phyloP scores from a whole-genome alignment of 2,888 invertebrate genomes.

The Germaria angustata region DNA sequence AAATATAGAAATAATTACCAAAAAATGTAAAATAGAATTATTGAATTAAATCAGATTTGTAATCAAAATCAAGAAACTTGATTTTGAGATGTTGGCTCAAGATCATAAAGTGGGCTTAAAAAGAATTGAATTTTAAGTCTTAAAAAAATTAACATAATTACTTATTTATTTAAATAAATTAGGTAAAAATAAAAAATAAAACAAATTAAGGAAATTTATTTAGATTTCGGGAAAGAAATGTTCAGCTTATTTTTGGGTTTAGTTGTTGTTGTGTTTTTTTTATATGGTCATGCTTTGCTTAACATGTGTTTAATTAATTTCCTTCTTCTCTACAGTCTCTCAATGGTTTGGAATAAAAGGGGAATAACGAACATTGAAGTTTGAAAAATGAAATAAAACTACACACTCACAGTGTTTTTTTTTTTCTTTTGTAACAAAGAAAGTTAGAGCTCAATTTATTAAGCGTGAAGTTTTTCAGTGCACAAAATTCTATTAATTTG shows the following conservation, averaged over 20 bases:
- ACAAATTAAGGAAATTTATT: conserved; percentile 56
- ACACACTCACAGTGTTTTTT: not conserved
- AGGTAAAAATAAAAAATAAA: conserved; percentile 21
- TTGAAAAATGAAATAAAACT: conserved; percentile 18
- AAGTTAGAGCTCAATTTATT: conserved; percentile 62
- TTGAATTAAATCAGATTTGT: conserved; percentile 2
- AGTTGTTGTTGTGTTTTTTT: conserved; percentile 18
- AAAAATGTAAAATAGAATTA: conserved; percentile 11
- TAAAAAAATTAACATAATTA: conserved; percentile 61
- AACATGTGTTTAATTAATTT: conserved; percentile 79
- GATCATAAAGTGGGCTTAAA: conserved; percentile 30
- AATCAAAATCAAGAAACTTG: conserved; percentile 48
- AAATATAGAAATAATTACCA: conserved; percentile 41
- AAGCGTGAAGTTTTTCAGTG: conserved; percentile 66
- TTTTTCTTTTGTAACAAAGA: conserved; percentile 45
- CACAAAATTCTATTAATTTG: conserved; percentile 63
- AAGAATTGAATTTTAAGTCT: conserved; percentile 1
- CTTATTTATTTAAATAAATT: conserved; percentile 66
- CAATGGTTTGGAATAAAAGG: conserved; percentile 27
- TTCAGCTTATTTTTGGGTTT: conserved; percentile 4
- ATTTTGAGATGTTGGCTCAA: conserved; percentile 13
- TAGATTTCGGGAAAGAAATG: conserved; percentile 20
- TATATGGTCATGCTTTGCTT: conserved; percentile 73
- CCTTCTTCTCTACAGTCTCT: conserved; percentile 55
- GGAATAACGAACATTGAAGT: conserved; percentile 33